Percentiles rank a stretch among this genome's conserved stretches.
These are phyloP conservation scores for Philhelius pedissequus DNA, from an alignment of 2,888 invertebrate species.

Conservation along the genomic window DNA sequence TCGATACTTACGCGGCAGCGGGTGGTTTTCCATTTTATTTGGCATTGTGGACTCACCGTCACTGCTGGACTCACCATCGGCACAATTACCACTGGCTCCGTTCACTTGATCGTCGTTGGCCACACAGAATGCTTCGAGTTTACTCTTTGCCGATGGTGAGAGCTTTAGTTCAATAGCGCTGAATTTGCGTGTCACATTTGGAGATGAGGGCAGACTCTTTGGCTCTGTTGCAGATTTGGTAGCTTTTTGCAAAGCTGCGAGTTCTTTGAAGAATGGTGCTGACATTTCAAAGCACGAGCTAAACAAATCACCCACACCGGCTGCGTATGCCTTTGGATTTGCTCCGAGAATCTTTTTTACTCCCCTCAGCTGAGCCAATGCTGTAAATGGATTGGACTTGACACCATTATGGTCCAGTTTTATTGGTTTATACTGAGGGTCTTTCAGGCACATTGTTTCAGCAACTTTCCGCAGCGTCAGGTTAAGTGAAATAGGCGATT, in stretches of 20 bases:
- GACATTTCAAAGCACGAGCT: constrained; percentile 89
- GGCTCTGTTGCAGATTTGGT: constrained; percentile 74
- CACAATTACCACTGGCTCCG: constrained; percentile 75
- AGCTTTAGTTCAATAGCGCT: constrained; percentile 75
- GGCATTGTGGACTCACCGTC: constrained; percentile 71
- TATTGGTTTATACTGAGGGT: constrained; percentile 88
- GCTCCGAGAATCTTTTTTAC: constrained; percentile 90
- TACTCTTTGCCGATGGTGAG: constrained; percentile 68
- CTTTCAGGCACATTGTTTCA: constrained; percentile 91
- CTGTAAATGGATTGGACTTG: constrained; percentile 86
- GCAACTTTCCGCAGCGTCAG: constrained; percentile 85
- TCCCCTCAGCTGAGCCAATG: constrained; percentile 87
- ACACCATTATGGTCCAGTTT: constrained; percentile 76
- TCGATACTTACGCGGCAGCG: constrained; percentile 77
- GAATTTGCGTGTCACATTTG: constrained; percentile 78
- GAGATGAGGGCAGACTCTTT: constrained; percentile 81
- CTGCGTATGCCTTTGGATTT: constrained; percentile 79
- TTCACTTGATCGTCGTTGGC: constrained; percentile 73
- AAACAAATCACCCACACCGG: constrained; percentile 82
- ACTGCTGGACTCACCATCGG: constrained; percentile 77
- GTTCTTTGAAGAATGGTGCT: constrained; percentile 82
- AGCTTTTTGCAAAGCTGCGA: constrained; percentile 74
- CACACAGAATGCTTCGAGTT: constrained; percentile 52
- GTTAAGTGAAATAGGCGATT: constrained; percentile 77
- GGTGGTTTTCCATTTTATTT: constrained; percentile 56